Percentiles rank a stretch among this genome's conserved stretches.
Conservation (phyloP, 2,113 vertebrate genomes). For the Odontesthes bonariensis region DNA sequence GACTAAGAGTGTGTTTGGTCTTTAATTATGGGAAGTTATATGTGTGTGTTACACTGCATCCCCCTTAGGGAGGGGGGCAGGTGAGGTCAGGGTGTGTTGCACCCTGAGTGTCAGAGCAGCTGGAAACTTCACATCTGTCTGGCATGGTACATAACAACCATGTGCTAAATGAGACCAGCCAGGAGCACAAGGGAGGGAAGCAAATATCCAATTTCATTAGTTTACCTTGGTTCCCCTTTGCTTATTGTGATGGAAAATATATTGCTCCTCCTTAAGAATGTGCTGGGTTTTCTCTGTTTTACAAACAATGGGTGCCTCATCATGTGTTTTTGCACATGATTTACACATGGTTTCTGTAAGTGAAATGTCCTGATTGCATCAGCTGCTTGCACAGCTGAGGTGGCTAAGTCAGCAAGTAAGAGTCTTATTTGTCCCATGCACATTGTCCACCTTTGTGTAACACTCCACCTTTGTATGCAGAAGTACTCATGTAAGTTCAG, state of each 20-base stretch:
- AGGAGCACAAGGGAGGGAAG: background rate
- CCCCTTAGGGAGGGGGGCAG: conserved; percentile 52
- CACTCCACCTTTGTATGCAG: too few relatives aligned
- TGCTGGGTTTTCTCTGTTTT: too few relatives aligned
- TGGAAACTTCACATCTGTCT: conserved; percentile 70
- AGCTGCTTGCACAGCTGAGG: too few relatives aligned
- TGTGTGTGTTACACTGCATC: conserved; percentile 20
- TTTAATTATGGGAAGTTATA: conserved; percentile 56
- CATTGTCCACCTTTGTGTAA: too few relatives aligned
- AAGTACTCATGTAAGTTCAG: too few relatives aligned
- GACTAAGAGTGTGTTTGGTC: conserved; percentile 42
- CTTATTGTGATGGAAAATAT: background rate
- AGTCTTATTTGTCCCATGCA: too few relatives aligned
- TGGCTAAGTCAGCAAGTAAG: too few relatives aligned
- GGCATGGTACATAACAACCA: conserved; percentile 46
- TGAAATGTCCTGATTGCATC: too few relatives aligned
- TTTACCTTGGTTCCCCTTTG: conserved; percentile 25
- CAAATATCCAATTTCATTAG: background rate
- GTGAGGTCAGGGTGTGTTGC: conserved; percentile 56
- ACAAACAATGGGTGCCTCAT: too few relatives aligned
- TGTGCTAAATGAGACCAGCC: conserved; percentile 37
- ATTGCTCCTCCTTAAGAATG: too few relatives aligned
- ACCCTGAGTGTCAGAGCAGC: conserved; percentile 54
- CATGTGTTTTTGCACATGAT: too few relatives aligned
- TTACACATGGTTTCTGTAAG: too few relatives aligned